Evolutionary conservation across 2,888 invertebrate genomes (phyloP), one percentile per base, ranked within the genome.

Genomic region (Torymus texanus): DNA sequence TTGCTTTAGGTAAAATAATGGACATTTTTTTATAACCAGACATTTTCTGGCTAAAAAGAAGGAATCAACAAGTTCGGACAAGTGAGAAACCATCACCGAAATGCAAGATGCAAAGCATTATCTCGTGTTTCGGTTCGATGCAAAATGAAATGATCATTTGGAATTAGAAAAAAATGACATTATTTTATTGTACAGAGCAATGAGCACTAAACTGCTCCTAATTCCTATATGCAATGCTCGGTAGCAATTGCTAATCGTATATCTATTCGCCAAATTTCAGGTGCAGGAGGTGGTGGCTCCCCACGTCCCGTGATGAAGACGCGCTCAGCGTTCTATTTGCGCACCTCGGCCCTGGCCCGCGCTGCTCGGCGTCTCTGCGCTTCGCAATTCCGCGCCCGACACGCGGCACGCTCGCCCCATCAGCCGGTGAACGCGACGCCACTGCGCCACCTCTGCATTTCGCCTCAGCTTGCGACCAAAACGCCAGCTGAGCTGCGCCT

Each of bases 231-330:
- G 13, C 53, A 53, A 21, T 21, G 18, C 59, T 4, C 59, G 16
- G 18, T 8, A 11, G 18, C 29, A 29, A 29, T 5, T 5, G 5
- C 29, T 29, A 29, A 29, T 29, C 29, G 29, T 29, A 29, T 29
- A 4, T 5, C 4, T 29, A 29, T 29, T 29, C 2, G 29, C 29
- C 29, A 2, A 29, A 29, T 29, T 29, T 29, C 55, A 21, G 82
- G 85, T 0, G 88, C 87, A 50, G 88, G 87, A 0, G 86, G 89
- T 2, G 86, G 85, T 61, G 89, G 89, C 53, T 95, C 95, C 67
- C 95, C 97, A 80, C 93, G 97, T 77, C 98, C 98, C 73, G 97
- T 98, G 65, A 97, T 98, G 97, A 98, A 98, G 92, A 98, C 98
- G 74, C 94, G 98, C 88, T 97, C 98, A 84, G 98, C 98, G 81